Evolutionary conservation across 2,113 vertebrate species (phyloP), one percentile per base, ranked within the genome.

Genomic region (Phrynosoma platyrhinos): DNA sequence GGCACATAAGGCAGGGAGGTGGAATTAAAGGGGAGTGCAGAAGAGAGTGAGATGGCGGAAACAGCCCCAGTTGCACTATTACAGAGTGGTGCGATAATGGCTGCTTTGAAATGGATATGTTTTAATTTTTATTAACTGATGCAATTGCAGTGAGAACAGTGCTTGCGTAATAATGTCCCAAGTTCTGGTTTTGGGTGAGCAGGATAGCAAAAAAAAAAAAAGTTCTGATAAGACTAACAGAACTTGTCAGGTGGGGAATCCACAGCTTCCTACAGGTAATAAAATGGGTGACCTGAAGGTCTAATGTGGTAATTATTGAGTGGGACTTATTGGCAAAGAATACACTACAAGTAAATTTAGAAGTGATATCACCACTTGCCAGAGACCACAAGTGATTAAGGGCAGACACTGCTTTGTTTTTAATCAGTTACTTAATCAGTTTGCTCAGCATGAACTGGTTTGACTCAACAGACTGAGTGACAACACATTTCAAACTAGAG

Each of bases 401-500:
- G 88, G 72, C 64, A 91, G 86, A 91, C 42, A 90, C 86, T 89
- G 92, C 92, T 89, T 88, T 86, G n/a, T 0, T 90, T 95, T 93
- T 92, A 96, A 95, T 95, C 91, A 93, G 89, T 88, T 93, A 95
- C 94, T 96, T 95, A 94, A 95, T 95, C 95, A 94, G 91, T 91
- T 95, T 93, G 32, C 79, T 93, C 83, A 86, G 72, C 95, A 95
- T 88, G 93, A 92, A 94, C 87, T 89, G 81, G 79, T 93, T 92
- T 87, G 68, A 89, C 81, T 91, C 87, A 87, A 92, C 89, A 93
- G 85, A 83, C 91, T 88, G 94, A 92, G 86, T 92, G 93, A 95
- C 94, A 96, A 94, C 95, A 91, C 79, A 87, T 89, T 86, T 94
- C 95, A 94, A 93, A 95, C 89, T 1, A 0, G 82, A 92, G 89